Evolutionary conservation across 2,113 vertebrate species (phyloP).

Genomic region (Chionis minor): DNA sequence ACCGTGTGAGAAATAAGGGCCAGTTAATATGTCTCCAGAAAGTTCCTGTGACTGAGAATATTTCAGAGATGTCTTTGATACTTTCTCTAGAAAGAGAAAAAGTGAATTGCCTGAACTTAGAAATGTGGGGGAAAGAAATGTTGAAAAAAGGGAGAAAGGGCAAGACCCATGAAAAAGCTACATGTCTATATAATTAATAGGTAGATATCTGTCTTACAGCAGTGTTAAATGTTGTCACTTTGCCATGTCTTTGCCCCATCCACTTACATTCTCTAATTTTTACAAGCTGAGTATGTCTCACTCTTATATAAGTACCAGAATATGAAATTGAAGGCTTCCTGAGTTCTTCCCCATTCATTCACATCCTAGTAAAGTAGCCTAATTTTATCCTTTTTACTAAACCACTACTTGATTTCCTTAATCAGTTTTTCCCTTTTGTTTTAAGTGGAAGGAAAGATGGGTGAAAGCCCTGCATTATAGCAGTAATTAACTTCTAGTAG

Average conservation of each 20-base stretch:
- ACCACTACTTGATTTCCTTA: not conserved
- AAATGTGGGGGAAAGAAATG: not conserved
- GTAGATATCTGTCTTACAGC: not conserved
- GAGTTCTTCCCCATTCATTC: not conserved
- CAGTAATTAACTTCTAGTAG: conserved; percentile 27
- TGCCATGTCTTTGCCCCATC: not conserved
- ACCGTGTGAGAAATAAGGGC: not conserved
- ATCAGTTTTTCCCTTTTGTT: not conserved
- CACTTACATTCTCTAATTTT: not conserved
- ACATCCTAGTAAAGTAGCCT: not conserved
- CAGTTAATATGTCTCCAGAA: not conserved
- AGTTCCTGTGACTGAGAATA: not conserved
- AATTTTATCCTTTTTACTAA: not conserved
- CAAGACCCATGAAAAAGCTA: not conserved
- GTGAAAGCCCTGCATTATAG: not conserved
- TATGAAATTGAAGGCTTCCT: not conserved
- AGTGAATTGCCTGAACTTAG: not conserved
- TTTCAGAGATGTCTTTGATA: not conserved
- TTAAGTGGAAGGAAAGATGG: not conserved
- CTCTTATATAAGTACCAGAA: not conserved
- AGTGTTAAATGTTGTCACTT: not conserved
- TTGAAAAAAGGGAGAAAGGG: not conserved
- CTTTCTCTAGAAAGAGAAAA: not conserved
- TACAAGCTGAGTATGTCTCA: not conserved
- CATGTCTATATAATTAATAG: not conserved